A percentile compares a stretch with the other conserved stretches of the same genome.
phyloP scores from a whole-genome alignment of 1,140 invertebrate species.

The Hydropsyche tenuis region DNA sequence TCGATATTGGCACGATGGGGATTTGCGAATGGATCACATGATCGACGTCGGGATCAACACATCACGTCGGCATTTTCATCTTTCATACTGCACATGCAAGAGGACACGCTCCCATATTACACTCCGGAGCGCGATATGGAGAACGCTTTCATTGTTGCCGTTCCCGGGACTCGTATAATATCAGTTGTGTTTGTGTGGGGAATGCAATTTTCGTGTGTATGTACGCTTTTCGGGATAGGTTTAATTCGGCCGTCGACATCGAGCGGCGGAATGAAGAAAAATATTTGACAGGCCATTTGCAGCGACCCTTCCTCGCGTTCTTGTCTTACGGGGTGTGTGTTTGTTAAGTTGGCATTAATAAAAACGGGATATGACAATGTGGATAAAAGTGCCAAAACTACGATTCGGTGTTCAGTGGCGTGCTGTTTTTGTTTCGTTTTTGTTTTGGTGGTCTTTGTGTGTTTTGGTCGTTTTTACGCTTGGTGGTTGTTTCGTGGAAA shows the following conservation, averaged over 20 bases:
- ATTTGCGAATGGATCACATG: neutral
- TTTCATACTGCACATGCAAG: neutral
- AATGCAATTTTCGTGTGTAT: too few relatives aligned
- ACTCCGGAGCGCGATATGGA: too few relatives aligned
- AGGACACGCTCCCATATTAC: too few relatives aligned
- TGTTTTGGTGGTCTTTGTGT: too few relatives aligned
- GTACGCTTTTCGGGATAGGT: neutral
- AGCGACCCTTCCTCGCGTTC: constrained; percentile 12
- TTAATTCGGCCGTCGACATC: constrained; percentile 16
- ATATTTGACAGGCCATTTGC: constrained; percentile 29
- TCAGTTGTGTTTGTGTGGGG: too few relatives aligned
- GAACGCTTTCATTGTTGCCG: too few relatives aligned
- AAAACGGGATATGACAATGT: constrained; percentile 49
- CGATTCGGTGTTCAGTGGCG: constrained; percentile 5
- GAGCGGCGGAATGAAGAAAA: constrained; percentile 28
- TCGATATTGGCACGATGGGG: neutral
- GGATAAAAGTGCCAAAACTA: constrained; percentile 32
- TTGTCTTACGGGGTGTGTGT: constrained; percentile 12
- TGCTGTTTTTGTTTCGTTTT: neutral
- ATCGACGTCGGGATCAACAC: neutral
- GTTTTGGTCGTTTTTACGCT: too few relatives aligned
- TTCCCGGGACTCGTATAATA: too few relatives aligned
- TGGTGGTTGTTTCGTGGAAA: too few relatives aligned
- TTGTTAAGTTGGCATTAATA: constrained; percentile 49
- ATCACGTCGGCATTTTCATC: neutral